Evolutionary conservation across 1,140 invertebrate species (phyloP), one percentile per base, ranked within the genome.

Genomic region (Cherax destructor): DNA sequence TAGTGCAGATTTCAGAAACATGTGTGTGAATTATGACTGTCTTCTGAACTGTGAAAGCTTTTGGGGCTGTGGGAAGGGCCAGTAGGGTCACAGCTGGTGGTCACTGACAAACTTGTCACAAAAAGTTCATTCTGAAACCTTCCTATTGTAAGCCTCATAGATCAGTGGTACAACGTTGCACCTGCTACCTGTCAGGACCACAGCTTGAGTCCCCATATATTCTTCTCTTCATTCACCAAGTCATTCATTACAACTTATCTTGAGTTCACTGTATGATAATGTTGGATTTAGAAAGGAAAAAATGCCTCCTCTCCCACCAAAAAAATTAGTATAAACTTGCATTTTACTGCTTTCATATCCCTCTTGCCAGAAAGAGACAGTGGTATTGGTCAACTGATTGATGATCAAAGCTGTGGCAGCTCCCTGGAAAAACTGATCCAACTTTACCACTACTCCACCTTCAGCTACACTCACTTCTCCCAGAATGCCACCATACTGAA

Each of bases 401-500:
- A 92, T 80, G n/a, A 92, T 49, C 4, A 92, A 59, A 18, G 85
- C 86, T 9, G 91, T 61, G 21, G 86, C 72, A 13, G 81, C 74
- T 11, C 86, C 86, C n/a, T 83, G 77, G 77, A 77, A 84, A 30
- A 65, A 92, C 83, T 89, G 61, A 50, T 93, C 86, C 56, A 93
- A 83, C 52, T 72, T 79, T 10, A 93, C 50, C 41, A 92, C 18
- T 18, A 86, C 65, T 2, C 92, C 90, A 24, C 92, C 87, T 61
- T 93, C 90, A 11, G 87, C 81, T 18, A 89, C 49, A 49, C 59
- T 83, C 49, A 91, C 90, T 59, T 93, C 90, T 24, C 86, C 83
- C 41, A 83, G 47, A 3, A 93, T 61, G 11, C 92, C 92, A 10
- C 92, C 92, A 74, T 88, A 92, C 86, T 89, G 86, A 9, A 56